Evolutionary conservation across 37 sponge, comb jelly and placozoan species (phyloP).

Genomic region (Halichondria panicea): DNA sequence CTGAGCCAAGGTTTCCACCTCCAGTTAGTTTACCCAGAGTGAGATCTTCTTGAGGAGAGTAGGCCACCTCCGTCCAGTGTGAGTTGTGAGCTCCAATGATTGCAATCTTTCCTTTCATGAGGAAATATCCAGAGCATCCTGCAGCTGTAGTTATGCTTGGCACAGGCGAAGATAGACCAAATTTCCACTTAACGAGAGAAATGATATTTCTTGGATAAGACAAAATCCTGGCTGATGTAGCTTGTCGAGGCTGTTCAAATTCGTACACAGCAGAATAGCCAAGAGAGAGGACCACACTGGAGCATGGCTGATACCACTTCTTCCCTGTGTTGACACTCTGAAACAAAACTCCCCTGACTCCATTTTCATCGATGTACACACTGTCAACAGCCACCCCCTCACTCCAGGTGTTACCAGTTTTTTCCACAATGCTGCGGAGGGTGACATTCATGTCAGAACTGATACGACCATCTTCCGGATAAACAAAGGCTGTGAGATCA

Average conservation of each 20-base stretch:
- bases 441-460: constrained; percentile 16
- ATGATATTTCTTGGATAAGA: background rate
- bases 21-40: constrained; percentile 25
- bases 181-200: background rate
- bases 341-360: constrained; percentile 13
- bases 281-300: constrained; percentile 12
- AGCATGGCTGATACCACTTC: constrained; percentile 23
- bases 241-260: background rate
- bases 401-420: constrained; percentile 10
- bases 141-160: constrained; percentile 1
- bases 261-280: constrained; percentile 12
- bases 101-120: constrained; percentile 11
- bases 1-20: constrained; percentile 26
- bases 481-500: constrained; percentile 1
- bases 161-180: background rate
- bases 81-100: constrained; percentile 27
- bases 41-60: constrained; percentile 10
- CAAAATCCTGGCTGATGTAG: background rate
- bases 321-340: background rate
- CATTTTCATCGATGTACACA: constrained; percentile 1
- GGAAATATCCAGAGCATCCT: constrained; percentile 17
- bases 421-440: background rate
- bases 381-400: constrained; percentile 11
- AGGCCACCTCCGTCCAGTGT: constrained; percentile 35
- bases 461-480: constrained; percentile 23